Evolutionary conservation across 2,888 invertebrate genomes (phyloP).

Genomic region (Neria commutata): DNA sequence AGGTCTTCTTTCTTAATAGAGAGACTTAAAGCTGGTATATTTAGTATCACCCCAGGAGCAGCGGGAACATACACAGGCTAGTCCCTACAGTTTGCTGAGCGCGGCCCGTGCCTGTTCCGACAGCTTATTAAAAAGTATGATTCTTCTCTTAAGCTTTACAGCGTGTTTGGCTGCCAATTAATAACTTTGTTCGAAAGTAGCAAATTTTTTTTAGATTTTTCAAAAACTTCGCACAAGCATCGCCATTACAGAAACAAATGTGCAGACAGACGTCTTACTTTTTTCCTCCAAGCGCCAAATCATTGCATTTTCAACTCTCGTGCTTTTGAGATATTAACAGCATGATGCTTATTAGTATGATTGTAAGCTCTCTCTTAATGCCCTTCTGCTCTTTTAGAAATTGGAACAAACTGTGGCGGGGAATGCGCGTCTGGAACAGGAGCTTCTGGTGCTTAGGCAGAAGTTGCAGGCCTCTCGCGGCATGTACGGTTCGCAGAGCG

Average conservation of each 20-base stretch:
- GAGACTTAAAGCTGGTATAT: too few species aligned
- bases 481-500: constrained; percentile 61
- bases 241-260: constrained; percentile 20
- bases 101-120: too few species aligned
- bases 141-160: too few species aligned
- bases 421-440: constrained; percentile 86
- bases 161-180: too few species aligned
- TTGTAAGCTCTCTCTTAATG: background rate
- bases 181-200: too few species aligned
- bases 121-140: too few species aligned
- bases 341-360: constrained; percentile 17
- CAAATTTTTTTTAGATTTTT: too few species aligned
- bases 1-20: too few species aligned
- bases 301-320: constrained; percentile 9
- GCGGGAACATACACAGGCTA: too few species aligned
- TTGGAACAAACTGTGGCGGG: constrained; percentile 91
- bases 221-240: constrained; percentile 10
- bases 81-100: too few species aligned
- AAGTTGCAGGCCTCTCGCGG: constrained; percentile 77
- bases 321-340: constrained; percentile 28
- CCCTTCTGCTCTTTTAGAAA: constrained; percentile 66
- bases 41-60: too few species aligned
- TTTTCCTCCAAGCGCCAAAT: constrained; percentile 19
- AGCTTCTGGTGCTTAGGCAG: constrained; percentile 81
- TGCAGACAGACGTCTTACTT: constrained; percentile 37